A percentile compares a stretch with the other conserved stretches of the same genome.
phyloP scores from a whole-genome alignment of 2,797 vertebrate genomes.

The Huso huso region DNA sequence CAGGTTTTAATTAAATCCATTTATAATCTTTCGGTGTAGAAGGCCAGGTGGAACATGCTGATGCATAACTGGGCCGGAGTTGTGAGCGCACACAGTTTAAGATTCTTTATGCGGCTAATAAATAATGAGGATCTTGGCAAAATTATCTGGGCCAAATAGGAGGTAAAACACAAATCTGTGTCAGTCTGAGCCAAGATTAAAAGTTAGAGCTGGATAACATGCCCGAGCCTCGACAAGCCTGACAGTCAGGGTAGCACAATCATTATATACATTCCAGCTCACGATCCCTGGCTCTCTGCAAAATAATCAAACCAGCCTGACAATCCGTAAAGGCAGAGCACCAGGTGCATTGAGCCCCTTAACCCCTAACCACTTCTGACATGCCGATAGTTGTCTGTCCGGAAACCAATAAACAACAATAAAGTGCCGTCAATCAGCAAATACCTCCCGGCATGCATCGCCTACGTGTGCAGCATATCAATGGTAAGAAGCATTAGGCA shows the following conservation, averaged over 20 bases:
- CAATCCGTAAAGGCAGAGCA: not conserved
- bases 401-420: not conserved
- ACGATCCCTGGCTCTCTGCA: too few species aligned
- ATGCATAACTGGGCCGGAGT: not conserved
- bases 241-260: too few species aligned
- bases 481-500: not conserved
- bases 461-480: not conserved
- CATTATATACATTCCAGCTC: too few species aligned
- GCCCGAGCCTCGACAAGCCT: too few species aligned
- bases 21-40: not conserved
- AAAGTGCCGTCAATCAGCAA: not conserved
- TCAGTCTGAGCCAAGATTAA: too few species aligned
- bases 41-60: not conserved
- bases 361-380: not conserved
- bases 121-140: not conserved
- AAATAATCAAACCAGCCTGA: not conserved
- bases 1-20: constrained; percentile 1
- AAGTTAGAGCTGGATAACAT: too few species aligned
- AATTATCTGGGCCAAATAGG: not conserved
- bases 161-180: not conserved
- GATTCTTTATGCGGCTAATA: not conserved
- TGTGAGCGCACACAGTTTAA: not conserved
- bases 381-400: not conserved
- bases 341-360: not conserved
- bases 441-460: not conserved